These are phyloP conservation scores for Philonicus albiceps DNA, from an alignment of 2,888 invertebrate genomes.

Conservation along the genomic window DNA sequence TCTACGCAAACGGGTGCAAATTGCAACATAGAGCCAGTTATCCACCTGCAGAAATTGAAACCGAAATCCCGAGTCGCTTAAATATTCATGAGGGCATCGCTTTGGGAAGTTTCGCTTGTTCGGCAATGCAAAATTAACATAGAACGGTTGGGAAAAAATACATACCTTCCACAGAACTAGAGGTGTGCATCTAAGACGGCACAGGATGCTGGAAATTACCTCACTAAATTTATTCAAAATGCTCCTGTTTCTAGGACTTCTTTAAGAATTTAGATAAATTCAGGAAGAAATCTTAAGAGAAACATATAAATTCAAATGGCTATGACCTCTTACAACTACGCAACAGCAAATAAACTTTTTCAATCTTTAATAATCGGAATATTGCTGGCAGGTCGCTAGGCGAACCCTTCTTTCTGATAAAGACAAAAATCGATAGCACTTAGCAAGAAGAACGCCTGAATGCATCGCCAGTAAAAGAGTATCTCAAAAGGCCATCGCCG, in stretches of 20 bases:
- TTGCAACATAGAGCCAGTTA: conserved; percentile 10
- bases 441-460: neutral
- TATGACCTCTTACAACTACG: neutral
- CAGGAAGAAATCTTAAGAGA: neutral
- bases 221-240: neutral
- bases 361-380: neutral
- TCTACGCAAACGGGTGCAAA: neutral
- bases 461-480: neutral
- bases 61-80: neutral
- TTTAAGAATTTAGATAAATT: neutral
- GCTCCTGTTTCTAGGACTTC: neutral
- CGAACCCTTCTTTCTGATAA: neutral
- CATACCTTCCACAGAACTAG: neutral
- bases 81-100: conserved; percentile 13
- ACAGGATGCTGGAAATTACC: neutral
- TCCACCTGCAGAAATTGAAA: conserved; percentile 26
- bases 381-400: neutral
- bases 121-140: neutral
- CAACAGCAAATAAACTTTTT: neutral
- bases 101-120: neutral
- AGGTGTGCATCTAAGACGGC: neutral
- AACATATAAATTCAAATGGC: neutral
- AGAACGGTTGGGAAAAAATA: neutral
- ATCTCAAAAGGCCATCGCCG: neutral
- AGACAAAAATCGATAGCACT: neutral